Base-by-base conservation (phyloP, 1,140 invertebrate species). In the Ooceraea biroi region DNA sequence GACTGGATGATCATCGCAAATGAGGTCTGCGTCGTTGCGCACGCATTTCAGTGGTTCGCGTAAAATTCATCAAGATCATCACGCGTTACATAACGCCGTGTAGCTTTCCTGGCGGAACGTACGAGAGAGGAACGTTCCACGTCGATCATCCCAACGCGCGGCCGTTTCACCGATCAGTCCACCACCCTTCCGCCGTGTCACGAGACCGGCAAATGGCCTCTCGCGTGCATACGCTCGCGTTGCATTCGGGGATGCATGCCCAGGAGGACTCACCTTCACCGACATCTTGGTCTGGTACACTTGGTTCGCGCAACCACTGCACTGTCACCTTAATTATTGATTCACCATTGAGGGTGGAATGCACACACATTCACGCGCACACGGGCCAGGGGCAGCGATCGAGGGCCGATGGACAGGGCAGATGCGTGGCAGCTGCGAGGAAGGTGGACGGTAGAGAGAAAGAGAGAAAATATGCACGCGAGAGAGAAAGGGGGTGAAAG, bases 241-340 rank as follows among this genome's bases (percentile, higher is more conserved):
- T 8, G 22, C 52, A 25, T 69, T 22, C n/a, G 22, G 57, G 46
- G 58, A 61, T 44, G 77, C 52, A 63, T 69, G 19, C 50, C 52
- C 48, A 36, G 36, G 50, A 60, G 30, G 85, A 89, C 88, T 90
- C 91, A 94, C 93, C 92, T 94, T 94, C 87, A 93, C 93, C 93
- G 93, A 93, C 93, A 94, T 94, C 82, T 92, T 92, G 90, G 72
- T 65, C 80, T 52, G 55, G 50, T n/a, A 71, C 83, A 83, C 85
- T 36, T 36, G 36, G 84, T 80, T 87, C 83, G 78, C 86, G 83
- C 77, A 92, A 88, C 80, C 87, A 83, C 71, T 82, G 82, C 90
- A 88, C 90, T 88, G 66, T 83, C 88, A 85, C 88, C 72, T 77
- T 74, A 82, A 89, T 88, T 85, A 90, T 90, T 85, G 83, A 83